phyloP scores from a whole-genome alignment of 2,888 invertebrate species.

The Diploptera punctata region DNA sequence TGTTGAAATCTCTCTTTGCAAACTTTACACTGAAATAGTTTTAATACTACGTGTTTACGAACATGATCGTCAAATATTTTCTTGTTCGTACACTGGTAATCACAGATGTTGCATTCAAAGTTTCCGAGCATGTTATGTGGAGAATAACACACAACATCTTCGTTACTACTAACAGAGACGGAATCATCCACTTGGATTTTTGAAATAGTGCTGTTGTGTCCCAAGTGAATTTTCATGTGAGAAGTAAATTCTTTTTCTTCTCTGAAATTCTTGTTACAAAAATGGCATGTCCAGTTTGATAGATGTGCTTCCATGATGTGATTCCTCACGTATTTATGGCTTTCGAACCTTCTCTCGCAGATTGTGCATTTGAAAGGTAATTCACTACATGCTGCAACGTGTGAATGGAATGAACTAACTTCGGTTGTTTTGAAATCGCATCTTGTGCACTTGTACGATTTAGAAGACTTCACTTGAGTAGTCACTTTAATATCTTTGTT shows the following conservation, averaged over 20 bases:
- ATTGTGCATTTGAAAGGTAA: conserved; percentile 48
- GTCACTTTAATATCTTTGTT: too few relatives aligned
- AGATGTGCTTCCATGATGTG: conserved; percentile 41
- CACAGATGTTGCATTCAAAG: conserved; percentile 40
- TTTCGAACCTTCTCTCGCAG: conserved; percentile 39
- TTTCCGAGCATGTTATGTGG: conserved; percentile 3
- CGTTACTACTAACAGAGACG: background rate
- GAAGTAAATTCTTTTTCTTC: conserved; percentile 41
- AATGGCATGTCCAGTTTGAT: conserved; percentile 41
- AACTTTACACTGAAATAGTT: conserved; percentile 36
- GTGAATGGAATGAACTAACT: conserved; percentile 55
- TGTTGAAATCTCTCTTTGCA: conserved; percentile 35
- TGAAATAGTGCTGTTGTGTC: background rate
- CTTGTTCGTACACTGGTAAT: conserved; percentile 32
- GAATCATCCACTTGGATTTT: conserved; percentile 15
- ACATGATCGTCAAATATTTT: conserved; percentile 34
- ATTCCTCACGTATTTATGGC: conserved; percentile 29
- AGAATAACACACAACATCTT: background rate
- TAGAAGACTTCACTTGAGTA: too few relatives aligned
- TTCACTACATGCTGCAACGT: conserved; percentile 54
- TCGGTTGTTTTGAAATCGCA: conserved; percentile 57
- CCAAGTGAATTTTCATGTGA: conserved; percentile 41
- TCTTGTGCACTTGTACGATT: conserved; percentile 55
- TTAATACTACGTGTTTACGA: conserved; percentile 37
- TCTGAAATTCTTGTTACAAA: conserved; percentile 40